Conservation (phyloP, 2,113 vertebrate genomes). For the Otus sunia region DNA sequence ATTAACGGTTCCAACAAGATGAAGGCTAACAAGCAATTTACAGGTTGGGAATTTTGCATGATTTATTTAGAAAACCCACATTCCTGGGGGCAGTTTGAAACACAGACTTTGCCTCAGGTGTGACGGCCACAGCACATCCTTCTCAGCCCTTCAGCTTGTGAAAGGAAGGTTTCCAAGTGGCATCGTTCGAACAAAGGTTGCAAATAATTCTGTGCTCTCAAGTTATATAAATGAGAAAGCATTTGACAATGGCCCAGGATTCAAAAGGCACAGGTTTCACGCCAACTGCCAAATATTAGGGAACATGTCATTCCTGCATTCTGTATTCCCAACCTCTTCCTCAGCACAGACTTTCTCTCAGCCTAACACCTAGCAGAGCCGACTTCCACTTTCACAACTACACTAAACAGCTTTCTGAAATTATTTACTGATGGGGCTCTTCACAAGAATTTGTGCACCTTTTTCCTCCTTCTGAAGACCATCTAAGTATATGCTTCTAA, state of each 20-base stretch:
- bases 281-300: not conserved
- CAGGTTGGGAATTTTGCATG: not conserved
- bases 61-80: not conserved
- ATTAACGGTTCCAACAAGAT: not conserved
- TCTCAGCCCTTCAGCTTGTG: fast-evolving
- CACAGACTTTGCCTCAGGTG: not conserved
- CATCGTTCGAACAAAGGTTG: not conserved
- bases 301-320: not conserved
- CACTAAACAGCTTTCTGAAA: not conserved
- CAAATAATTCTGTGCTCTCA: not conserved
- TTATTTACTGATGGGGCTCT: not conserved
- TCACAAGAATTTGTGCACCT: not conserved
- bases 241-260: not conserved
- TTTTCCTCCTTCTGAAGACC: not conserved
- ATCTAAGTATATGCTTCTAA: not conserved
- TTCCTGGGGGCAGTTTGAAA: not conserved
- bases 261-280: not conserved
- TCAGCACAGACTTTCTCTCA: not conserved
- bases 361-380: not conserved
- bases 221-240: not conserved
- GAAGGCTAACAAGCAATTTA: not conserved
- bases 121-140: not conserved
- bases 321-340: not conserved
- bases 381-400: not conserved
- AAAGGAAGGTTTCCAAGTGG: not conserved